Base-by-base conservation (phyloP, 2,113 vertebrate genomes). In the Cromileptes altivelis region DNA sequence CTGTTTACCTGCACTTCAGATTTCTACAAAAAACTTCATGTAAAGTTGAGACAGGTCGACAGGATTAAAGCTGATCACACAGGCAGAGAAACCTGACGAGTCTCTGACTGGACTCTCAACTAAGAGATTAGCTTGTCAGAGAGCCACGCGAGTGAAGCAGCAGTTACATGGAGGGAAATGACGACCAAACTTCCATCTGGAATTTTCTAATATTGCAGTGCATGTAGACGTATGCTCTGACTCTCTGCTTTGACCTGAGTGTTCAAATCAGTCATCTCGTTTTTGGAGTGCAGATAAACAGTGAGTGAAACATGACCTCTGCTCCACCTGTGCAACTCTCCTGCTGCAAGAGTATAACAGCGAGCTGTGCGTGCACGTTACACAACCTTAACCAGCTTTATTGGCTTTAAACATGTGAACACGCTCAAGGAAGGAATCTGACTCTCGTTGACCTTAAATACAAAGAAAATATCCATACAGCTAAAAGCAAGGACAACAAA, bases 1-100 rank as follows among this genome's bases (percentile, higher is more conserved):
- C 40, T 45, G 57, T 64, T 82, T 58, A 69, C 27, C 1, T 73
- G 74, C 74, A 64, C 79, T 58, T 37, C 49, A 78, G 21, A 47
- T 15, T 19, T 11, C 42, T 37, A 18, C 5, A 25, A 45, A 23
- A 58, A 30, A 75, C 47, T 4, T 21, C 7, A 4, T 9, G 9
- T 49, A 2, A 12, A 33, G 25, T 50, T 9, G 65, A 56, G 11
- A 63, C 37, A 49, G 14, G 64, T 19, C 42, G 10, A 14, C 42
- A 23, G n/a, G n/a, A 10, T 2, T 18, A 2, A 25, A 67, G 42
- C 63, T 8, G 61, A n/a, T 42, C 2, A 17, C 19, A n/a, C 65
- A 14, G 65, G 56, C 13, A 33, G 18, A n/a, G 60, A 9, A 58
- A 61, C 56, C 71, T 15, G 25, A 21, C 3, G 42, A 74, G 68